Evolutionary conservation across 2,113 vertebrate genomes (phyloP), one percentile per base, ranked within the genome.

Genomic region (Elgaria multicarinata): DNA sequence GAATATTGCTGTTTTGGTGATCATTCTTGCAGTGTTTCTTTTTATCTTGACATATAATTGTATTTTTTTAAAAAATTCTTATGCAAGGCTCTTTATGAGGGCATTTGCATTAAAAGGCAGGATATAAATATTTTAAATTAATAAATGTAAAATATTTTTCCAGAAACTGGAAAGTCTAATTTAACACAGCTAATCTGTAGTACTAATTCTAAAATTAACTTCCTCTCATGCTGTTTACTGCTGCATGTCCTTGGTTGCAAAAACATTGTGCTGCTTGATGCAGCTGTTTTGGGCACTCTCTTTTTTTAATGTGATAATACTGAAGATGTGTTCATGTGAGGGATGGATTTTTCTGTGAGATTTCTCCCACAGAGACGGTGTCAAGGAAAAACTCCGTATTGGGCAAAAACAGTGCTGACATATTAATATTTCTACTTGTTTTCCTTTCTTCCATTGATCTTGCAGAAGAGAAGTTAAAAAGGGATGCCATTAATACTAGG

Each of bases 171-270:
- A 33, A 72, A 85, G 18, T 74, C 4, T 46, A 5, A 69, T 80
- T 0, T 1, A 1, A n/a, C 78, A 39, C 31, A 6, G 0, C 14
- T 10, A 50, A 36, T 78, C 88, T 33, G 14, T 4, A 0, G 13
- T 20, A 39, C 50, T 69, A 8, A 50, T 93, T 89, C 67, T 39
- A 74, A 66, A 66, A 87, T 53, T 58, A 8, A 4, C 36, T 79
- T 89, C 36, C 44, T 92, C 87, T 67, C 24, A 16, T 87, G 36
- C 84, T 55, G 69, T 10, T 69, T 80, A 39, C 39, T 76, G n/a
- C 13, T 81, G 36, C 14, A 78, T 90, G 18, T 94, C n/a, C 46
- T 82, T 10, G 91, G 85, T 13, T 2, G 72, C 88, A 69, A 91
- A 78, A 74, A 31, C 62, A 83, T 74, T 82, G 26, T 72, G 71